Base-by-base conservation (phyloP, 2,888 invertebrate species). In the Erpobdella octoculata region DNA sequence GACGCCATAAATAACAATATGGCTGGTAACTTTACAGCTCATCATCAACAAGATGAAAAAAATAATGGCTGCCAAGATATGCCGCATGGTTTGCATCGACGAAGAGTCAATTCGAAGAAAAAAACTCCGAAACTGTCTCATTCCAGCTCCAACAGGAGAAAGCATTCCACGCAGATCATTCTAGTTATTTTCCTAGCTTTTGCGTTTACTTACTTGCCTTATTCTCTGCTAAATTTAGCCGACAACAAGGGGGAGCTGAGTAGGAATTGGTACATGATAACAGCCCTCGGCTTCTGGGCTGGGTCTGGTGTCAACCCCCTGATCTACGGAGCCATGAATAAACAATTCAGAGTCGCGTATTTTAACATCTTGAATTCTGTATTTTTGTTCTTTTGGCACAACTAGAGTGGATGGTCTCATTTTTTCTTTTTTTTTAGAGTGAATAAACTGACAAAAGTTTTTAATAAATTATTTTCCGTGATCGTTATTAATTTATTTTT, bases 281-380 rank as follows among this genome's bases (percentile, higher is more conserved):
- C 73, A 5, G 70, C 73, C 21, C 37, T 73, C 3, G 65, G 33
- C 5, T 73, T 73, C 58, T 73, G 73, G 73, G 68, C 73, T 6
- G 73, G 73, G 5, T 71, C 70, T 12, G 70, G 73, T 41, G n/a
- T 71, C 18, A 73, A 73, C 37, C 73, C 73, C 5, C 28, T 48
- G 53, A 71, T 73, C 18, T 73, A 73, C 35, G 73, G 73, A n/a
- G 46, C 64, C 35, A 35, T 73, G 65, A 73, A 73, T 59, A 41
- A 65, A 12, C 73, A 73, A 41, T 73, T 73, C 66, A 53, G 73
- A 31, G 25, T 21, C 9, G 71, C 70, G 18, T 73, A 73, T 46
- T 36, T 21, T 15, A 35, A 31, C 25, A 48, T 71, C 1, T 37
- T 71, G 12, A 38, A 37, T 12, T 25, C 64, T 5, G 8, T 53